These are phyloP conservation scores for Botrylloides violaceus DNA, from an alignment of 23 tunicate genomes.

Conservation along the genomic window DNA sequence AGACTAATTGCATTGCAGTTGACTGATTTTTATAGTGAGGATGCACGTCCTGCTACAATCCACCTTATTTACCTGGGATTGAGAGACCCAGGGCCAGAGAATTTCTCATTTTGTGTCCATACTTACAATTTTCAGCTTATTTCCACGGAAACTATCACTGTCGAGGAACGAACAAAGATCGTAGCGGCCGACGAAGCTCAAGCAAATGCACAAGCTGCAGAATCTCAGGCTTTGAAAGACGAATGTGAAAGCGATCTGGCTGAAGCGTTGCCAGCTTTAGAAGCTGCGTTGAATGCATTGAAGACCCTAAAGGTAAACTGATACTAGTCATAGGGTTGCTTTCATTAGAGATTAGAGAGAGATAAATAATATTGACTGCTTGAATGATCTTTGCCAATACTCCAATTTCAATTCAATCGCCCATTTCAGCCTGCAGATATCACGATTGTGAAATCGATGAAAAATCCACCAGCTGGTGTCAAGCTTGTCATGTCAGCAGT, in stretches of 20 bases:
- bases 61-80: too few species aligned
- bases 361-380: too few species aligned
- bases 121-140: constrained; percentile 40
- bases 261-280: constrained; percentile 95
- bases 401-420: neutral
- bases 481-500: constrained; percentile 96
- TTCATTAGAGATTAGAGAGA: too few species aligned
- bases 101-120: neutral
- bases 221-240: constrained; percentile 60
- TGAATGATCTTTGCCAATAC: neutral
- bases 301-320: constrained; percentile 68
- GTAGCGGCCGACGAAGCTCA: constrained; percentile 89
- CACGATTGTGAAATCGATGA: constrained; percentile 92
- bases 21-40: neutral
- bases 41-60: neutral
- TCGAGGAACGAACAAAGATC: constrained; percentile 75
- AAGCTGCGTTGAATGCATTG: constrained; percentile 86
- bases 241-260: constrained; percentile 98
- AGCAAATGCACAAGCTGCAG: constrained; percentile 90
- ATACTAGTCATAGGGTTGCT: too few species aligned
- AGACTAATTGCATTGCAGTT: neutral
- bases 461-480: constrained; percentile 95
- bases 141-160: constrained; percentile 79
- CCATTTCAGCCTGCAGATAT: constrained; percentile 93
- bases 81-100: too few species aligned